Conservation (phyloP, 2,113 vertebrate species). For the Callionymus lyra region DNA sequence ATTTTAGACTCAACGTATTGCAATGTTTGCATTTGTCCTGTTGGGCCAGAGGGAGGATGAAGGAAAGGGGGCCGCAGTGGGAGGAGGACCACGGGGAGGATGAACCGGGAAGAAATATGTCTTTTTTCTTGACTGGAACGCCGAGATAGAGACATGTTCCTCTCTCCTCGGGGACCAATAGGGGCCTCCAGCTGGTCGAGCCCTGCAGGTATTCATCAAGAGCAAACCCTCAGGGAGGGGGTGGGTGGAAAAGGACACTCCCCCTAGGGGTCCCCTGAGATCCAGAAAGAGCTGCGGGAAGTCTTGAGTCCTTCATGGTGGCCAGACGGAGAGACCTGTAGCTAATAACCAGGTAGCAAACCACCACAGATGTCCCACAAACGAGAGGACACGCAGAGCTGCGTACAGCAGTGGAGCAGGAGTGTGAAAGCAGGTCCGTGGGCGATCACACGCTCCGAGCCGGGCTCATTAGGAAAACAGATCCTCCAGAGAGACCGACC, state of each 20-base stretch:
- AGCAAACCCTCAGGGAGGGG: constrained; percentile 1
- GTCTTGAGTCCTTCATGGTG: constrained; percentile 34
- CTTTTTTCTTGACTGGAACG: constrained; percentile 10
- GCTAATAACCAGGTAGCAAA: constrained; percentile 65
- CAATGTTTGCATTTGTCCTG: neutral
- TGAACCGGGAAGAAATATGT: neutral
- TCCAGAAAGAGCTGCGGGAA: constrained; percentile 35
- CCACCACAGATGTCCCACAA: constrained; percentile 69
- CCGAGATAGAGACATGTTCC: constrained; percentile 46
- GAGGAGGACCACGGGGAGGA: too few species aligned
- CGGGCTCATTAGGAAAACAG: too few species aligned
- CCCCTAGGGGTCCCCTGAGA: constrained; percentile 44
- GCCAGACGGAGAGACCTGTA: constrained; percentile 36
- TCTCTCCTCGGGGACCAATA: constrained; percentile 35
- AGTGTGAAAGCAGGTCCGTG: constrained; percentile 33
- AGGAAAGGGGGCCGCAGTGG: too few species aligned
- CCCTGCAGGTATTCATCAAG: constrained; percentile 33
- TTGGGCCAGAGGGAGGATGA: too few species aligned
- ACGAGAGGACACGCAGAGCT: constrained; percentile 48
- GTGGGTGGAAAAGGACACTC: constrained; percentile 34
- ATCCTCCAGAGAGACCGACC: too few species aligned
- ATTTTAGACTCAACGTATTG: neutral
- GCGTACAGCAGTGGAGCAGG: too few species aligned
- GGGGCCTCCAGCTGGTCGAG: constrained; percentile 23
- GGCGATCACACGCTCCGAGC: constrained; percentile 29